Evolutionary conservation across 2,113 vertebrate genomes (phyloP), one percentile per base, ranked within the genome.

Genomic region (Aegotheles bennettii): DNA sequence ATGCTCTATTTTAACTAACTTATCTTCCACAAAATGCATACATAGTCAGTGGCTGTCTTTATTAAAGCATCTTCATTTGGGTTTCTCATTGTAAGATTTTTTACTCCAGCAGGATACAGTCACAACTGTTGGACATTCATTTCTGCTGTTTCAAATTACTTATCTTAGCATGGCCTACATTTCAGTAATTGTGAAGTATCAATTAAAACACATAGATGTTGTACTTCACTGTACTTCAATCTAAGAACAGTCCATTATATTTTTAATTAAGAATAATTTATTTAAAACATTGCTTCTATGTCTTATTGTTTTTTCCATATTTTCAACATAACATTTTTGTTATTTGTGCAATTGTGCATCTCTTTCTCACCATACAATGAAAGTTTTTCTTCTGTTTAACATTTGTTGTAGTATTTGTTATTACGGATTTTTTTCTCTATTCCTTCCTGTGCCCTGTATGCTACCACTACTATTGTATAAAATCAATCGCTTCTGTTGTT

Each of bases 121-220:
- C n/a, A 73, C 7, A 51, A 15, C 19, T 43, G 6, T 35, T 81
- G 24, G 20, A 70, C 13, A n/a, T 35, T 25, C 1, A 18, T 31
- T 1, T 1, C 19, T 54, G 10, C 17, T 56, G 15, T 75, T 78
- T 81, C 43, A 68, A 91, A 75, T 56, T 0, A 56, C 15, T 71
- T 57, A 16, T 43, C 18, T 61, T 77, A 0, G 0, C 16, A 43
- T 15, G 10, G 10, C 1, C 51, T 85, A 31, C 1, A 43, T 75
- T 84, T 60, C 18, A 59, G 13, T 40, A 85, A 78, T 17, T 50
- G 5, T 48, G 57, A 83, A 61, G 11, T 63, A 71, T 82, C 25
- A 75, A 4, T 82, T 68, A 71, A 82, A 64, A 2, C 1, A 75
- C 33, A 47, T n/a, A 75, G 43, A 54, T 51, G 3, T 35, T 67